A percentile compares a stretch with the other conserved stretches of the same genome.
These are phyloP conservation scores for Larimichthys crocea DNA, from an alignment of 2,113 vertebrate species.

Conservation along the genomic window DNA sequence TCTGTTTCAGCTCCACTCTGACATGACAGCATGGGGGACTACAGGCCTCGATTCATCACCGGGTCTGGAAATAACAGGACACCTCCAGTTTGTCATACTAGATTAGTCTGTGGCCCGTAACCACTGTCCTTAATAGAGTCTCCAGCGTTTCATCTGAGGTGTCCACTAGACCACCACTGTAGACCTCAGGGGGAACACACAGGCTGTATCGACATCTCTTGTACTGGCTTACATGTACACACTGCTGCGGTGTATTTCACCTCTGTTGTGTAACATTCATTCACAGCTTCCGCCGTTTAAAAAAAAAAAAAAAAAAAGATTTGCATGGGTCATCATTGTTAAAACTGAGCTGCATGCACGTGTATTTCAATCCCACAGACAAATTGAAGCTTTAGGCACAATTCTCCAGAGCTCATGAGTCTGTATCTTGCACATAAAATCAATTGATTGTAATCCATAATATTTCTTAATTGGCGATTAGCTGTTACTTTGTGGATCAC, in stretches of 20 bases:
- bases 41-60: slow-evolving; percentile 83
- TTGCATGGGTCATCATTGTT: slow-evolving; percentile 19
- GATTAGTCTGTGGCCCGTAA: slow-evolving; percentile 86
- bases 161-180: slow-evolving; percentile 79
- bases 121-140: slow-evolving; percentile 84
- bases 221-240: slow-evolving; percentile 32
- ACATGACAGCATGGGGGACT: slow-evolving; percentile 83
- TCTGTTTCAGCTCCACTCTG: slow-evolving; percentile 84
- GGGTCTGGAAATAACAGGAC: slow-evolving; percentile 84
- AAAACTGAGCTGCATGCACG: not conserved
- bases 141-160: slow-evolving; percentile 76
- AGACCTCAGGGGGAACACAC: slow-evolving; percentile 69
- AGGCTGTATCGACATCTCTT: slow-evolving; percentile 56
- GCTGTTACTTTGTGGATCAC: slow-evolving; percentile 78
- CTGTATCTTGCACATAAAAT: slow-evolving; percentile 69
- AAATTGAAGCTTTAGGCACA: slow-evolving; percentile 29
- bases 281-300: not conserved
- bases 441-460: slow-evolving; percentile 81
- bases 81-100: slow-evolving; percentile 86
- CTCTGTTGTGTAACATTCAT: slow-evolving; percentile 14
- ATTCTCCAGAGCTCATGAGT: slow-evolving; percentile 47
- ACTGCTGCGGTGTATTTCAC: slow-evolving; percentile 20
- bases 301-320: not conserved
- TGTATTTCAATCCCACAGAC: slow-evolving; percentile 32
- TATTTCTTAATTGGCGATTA: slow-evolving; percentile 83